Base-by-base conservation (phyloP, 92 coral and sea anemone species). In the Palythoa caribaeorum region DNA sequence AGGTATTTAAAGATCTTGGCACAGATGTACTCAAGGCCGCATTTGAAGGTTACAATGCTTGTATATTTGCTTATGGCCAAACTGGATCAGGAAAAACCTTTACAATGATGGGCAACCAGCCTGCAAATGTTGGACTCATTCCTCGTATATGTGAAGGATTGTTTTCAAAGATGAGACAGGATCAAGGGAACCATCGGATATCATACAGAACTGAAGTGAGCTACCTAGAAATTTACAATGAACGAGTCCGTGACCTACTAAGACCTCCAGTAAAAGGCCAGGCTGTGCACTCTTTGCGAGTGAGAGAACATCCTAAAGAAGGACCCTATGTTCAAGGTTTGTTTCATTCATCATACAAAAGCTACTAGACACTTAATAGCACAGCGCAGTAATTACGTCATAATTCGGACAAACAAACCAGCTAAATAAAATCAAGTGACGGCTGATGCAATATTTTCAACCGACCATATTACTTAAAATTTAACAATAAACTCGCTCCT, bases 251-350 rank as follows among this genome's bases (percentile, higher is more conserved):
- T 19, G 99, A 97, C 72, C 79, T 97, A 10, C 87, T 97, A 21
- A 85, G 98, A 50, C 99, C 99, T 5, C 99, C 99, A 3, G 89
- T 92, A 20, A 97, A 95, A 77, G 98, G 98, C 52, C 89, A 92
- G 19, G 83, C 94, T 5, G 93, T 93, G 19, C 99, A 97, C 79
- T 95, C 98, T 11, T 89, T 97, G 77, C 89, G 93, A 62, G 99
- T 97, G 5, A 62, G 99, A 80, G 99, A 97, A 57, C 99, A 97
- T 77, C 99, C 99, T 1, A 97, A 96, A 65, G 99, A 97, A 51
- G 99, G 99, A 16, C 98, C 98, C 1, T 97, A 97, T 92, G 99
- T 97, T 9, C 99, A 97, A 92, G 97, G 99, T 97, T 71, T 37
- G 92, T 55, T 63, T 44, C 50, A 3, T 44, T 44, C 50, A 44